Evolutionary conservation across 1,140 invertebrate species (phyloP), one percentile per base, ranked within the genome.

Genomic region (Hyposmocoma kahamanoa): DNA sequence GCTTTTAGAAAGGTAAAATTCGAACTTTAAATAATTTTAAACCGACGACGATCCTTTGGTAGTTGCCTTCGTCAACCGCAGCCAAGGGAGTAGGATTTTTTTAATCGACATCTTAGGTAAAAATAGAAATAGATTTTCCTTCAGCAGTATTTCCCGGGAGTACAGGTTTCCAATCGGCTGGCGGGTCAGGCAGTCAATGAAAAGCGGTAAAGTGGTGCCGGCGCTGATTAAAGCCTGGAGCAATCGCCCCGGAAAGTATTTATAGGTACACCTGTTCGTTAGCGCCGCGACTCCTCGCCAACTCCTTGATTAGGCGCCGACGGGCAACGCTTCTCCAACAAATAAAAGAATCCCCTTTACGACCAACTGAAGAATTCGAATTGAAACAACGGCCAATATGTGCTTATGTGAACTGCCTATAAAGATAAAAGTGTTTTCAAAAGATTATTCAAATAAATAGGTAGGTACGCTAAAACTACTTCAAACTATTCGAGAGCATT

Each of bases 261-360:
- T 83, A 83, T 83, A 80, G n/a, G 73, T 82, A 76, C 79, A 84
- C 79, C 77, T 84, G 81, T 84, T 84, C 81, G 81, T 84, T 84
- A 84, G 77, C 65, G 70, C 72, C 76, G 66, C 72, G 56, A 72
- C 68, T 66, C 69, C 62, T 69, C 65, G 81, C 81, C 78, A 84
- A 84, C 77, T 83, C 72, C 79, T 81, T 84, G 81, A 84, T 84
- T 84, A 83, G 81, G 74, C 74, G 78, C 78, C 75, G 66, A 69
- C 74, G 81, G 75, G 63, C 76, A 72, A 74, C 73, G 67, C 75
- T 73, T 63, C 62, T 54, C 68, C 71, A 75, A 80, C 78, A 84
- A 84, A 80, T 82, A 84, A 79, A 84, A 82, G 69, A 75, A 69
- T 72, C 71, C 65, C 66, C 50, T 67, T 74, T 62, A 72, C 64